Conservation (phyloP, 2,888 invertebrate species). For the Tipula lateralis region DNA sequence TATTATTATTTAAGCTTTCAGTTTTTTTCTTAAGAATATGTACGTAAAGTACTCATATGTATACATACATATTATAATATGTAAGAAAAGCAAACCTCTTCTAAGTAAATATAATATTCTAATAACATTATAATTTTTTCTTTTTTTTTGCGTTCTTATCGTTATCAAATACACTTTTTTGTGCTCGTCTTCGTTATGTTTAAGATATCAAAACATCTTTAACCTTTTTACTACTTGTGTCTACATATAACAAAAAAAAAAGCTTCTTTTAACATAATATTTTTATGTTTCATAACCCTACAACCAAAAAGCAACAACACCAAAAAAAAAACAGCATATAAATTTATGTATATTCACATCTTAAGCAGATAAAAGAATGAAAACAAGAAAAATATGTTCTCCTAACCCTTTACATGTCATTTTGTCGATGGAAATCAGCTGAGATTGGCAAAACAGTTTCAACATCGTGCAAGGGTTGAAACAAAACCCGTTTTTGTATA, state of each 20-base stretch:
- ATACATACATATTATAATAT: background rate
- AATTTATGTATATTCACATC: slow-evolving; percentile 11
- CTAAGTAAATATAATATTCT: slow-evolving; percentile 19
- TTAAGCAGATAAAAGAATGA: background rate
- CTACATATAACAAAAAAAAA: background rate
- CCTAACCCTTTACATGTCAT: background rate
- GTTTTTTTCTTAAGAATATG: background rate
- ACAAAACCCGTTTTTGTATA: background rate
- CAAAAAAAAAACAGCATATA: background rate
- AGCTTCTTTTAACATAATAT: slow-evolving; percentile 11
- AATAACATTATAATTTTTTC: background rate
- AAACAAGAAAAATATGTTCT: background rate
- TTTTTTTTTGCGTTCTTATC: background rate
- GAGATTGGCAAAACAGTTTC: background rate
- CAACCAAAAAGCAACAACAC: slow-evolving; percentile 1
- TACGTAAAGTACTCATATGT: background rate
- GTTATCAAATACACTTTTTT: slow-evolving; percentile 19
- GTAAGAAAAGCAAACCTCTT: background rate
- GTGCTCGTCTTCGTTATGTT: background rate
- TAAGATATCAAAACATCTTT: slow-evolving; percentile 20
- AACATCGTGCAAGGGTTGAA: background rate
- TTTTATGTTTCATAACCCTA: slow-evolving; percentile 24
- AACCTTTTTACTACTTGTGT: slow-evolving; percentile 19
- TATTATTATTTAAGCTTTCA: background rate
- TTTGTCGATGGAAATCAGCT: background rate